Evolutionary conservation across 2,113 vertebrate genomes (phyloP).

Genomic region (Percopsis transmontana): DNA sequence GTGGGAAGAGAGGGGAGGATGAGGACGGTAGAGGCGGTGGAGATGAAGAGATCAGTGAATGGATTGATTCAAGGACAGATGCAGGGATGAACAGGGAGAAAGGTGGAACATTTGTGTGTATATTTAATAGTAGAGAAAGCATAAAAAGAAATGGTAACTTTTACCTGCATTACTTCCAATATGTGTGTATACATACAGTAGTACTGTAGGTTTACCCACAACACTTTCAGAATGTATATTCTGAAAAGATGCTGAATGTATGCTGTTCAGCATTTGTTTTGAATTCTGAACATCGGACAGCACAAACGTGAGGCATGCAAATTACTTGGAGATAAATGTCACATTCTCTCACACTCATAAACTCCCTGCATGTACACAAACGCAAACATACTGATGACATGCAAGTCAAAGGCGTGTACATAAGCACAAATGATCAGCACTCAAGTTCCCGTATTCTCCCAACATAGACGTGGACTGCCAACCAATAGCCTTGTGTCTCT

Average conservation of each 20-base stretch:
- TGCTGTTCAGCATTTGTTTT: background rate
- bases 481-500: slow-evolving; percentile 49
- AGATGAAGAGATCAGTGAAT: background rate
- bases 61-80: background rate
- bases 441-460: background rate
- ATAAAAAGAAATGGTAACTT: background rate
- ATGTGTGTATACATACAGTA: too few relatives aligned
- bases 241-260: background rate
- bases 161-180: too few relatives aligned
- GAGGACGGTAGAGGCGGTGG: background rate
- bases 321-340: slow-evolving; percentile 1
- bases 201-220: too few relatives aligned
- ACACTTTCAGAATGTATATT: background rate
- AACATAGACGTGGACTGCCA: slow-evolving; percentile 12
- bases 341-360: slow-evolving; percentile 3
- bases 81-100: background rate
- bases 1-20: background rate
- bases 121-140: background rate
- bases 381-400: slow-evolving; percentile 41
- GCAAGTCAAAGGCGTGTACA: slow-evolving; percentile 64
- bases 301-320: slow-evolving; percentile 36
- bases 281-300: background rate
- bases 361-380: slow-evolving; percentile 22
- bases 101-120: background rate
- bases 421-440: slow-evolving; percentile 43